Base-by-base conservation (phyloP, 2,888 invertebrate genomes). In the Danaus chrysippus region DNA sequence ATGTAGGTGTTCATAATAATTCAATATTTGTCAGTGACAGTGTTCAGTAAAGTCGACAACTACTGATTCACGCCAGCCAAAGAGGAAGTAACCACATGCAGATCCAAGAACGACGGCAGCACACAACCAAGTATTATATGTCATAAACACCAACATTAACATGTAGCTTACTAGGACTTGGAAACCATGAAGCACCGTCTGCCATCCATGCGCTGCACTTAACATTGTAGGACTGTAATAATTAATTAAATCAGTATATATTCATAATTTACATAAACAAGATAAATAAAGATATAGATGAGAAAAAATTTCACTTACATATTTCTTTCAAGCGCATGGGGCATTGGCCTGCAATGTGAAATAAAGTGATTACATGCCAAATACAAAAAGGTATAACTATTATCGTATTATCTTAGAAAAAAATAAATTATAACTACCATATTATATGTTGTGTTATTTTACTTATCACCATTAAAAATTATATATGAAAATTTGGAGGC, bases 121-220 rank as follows among this genome's bases (percentile, higher is more conserved):
- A 82, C 98, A 98, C 64, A 99, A 92, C 97, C 97, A 98, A 15
- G 95, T 94, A 81, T 98, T 98, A 93, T 97, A 98, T 0, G 98
- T 98, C 98, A 98, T 98, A 83, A 98, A 98, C 72, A 98, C 96
- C 82, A 98, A 91, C 98, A 98, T 98, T 57, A 98, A 92, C 86
- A 98, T 95, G 87, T 98, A 98, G 71, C 97, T 97, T 67, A 98
- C 91, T 63, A 97, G 93, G 77, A 98, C 96, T 89, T 98, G 98
- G 17, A 98, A 77, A 67, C 97, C 94, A 81, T 98, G 98, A 15
- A 98, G 93, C 56, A 94, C 85, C 13, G 98, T 98, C 87, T 98
- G 98, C 84, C 95, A 94, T 61, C 93, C 92, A 83, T 98, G 98
- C 80, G 95, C 94, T 74, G 92, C 83, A 75, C 97, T 97, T 77